A percentile compares a stretch with the other conserved stretches of the same genome.
These are phyloP conservation scores for Argyrosomus regius DNA, from an alignment of 2,797 vertebrate species.

Conservation along the genomic window DNA sequence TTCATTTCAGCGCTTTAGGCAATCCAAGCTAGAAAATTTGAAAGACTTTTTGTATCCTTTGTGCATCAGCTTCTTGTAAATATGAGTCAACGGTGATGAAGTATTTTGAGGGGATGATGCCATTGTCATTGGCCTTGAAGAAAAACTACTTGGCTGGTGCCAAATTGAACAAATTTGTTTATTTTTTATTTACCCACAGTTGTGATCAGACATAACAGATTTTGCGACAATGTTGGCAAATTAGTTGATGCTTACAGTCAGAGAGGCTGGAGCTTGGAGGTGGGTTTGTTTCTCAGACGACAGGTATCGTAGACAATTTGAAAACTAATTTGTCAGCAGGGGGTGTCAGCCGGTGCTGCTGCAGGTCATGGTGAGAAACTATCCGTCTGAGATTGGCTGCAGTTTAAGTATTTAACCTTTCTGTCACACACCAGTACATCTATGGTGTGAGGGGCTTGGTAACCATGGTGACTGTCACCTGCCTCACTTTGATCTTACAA, in stretches of 20 bases:
- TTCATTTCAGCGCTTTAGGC: neutral
- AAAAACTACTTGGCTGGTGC: neutral
- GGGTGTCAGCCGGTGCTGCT: neutral
- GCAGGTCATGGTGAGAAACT: constrained; percentile 1
- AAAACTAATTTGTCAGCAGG: constrained; percentile 3
- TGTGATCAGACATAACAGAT: too few species aligned
- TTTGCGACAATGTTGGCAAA: neutral
- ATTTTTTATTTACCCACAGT: too few species aligned
- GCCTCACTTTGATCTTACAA: neutral
- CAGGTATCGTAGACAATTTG: constrained; percentile 6
- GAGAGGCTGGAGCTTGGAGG: neutral
- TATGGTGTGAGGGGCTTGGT: neutral
- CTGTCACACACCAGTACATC: neutral
- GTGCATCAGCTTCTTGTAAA: neutral
- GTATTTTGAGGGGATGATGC: neutral
- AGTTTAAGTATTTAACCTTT: constrained; percentile 19
- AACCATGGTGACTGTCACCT: constrained; percentile 7
- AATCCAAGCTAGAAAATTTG: neutral
- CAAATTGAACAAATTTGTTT: neutral
- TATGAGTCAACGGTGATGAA: neutral
- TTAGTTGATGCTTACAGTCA: neutral
- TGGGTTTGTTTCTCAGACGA: constrained; percentile 6
- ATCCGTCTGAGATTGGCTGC: neutral
- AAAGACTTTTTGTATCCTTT: neutral
- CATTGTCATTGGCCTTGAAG: neutral